A percentile compares a stretch with the other conserved stretches of the same genome.
These are phyloP conservation scores for Patella caerulea DNA, from an alignment of 2,888 invertebrate genomes.

Conservation along the genomic window DNA sequence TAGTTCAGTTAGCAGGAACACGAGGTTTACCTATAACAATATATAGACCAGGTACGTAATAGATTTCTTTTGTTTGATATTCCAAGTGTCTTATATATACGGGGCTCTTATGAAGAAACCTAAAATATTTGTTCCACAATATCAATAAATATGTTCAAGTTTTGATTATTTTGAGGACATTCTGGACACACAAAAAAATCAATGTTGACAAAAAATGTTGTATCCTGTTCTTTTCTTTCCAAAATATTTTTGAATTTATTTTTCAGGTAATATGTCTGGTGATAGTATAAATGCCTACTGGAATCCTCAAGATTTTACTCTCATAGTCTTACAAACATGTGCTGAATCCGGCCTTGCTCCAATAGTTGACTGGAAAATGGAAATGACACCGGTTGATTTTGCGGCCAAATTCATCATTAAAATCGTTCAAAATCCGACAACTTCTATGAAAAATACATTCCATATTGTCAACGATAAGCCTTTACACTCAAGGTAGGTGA, in stretches of 20 bases:
- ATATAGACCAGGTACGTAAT: conserved; percentile 69
- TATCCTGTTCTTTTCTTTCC: too few species aligned
- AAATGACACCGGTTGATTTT: conserved; percentile 73
- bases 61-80: background rate
- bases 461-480: conserved; percentile 69
- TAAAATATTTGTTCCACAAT: too few species aligned
- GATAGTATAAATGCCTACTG: conserved; percentile 65
- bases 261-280: conserved; percentile 67
- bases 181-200: too few species aligned
- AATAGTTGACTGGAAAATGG: conserved; percentile 68
- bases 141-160: too few species aligned
- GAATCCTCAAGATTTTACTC: conserved; percentile 72
- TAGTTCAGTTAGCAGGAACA: conserved; percentile 64
- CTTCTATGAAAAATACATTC: conserved; percentile 68
- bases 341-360: conserved; percentile 63
- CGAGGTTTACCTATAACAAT: conserved; percentile 71
- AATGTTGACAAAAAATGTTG: too few species aligned
- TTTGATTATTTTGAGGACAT: too few species aligned
- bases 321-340: conserved; percentile 68
- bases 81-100: too few species aligned
- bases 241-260: background rate
- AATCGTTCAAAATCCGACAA: conserved; percentile 61
- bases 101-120: too few species aligned
- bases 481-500: conserved; percentile 55
- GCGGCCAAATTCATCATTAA: conserved; percentile 65